Percentiles rank a stretch among this genome's conserved stretches.
These are phyloP conservation scores for Embidobia sp. DNA, from an alignment of 2,888 invertebrate species.

Conservation along the genomic window DNA sequence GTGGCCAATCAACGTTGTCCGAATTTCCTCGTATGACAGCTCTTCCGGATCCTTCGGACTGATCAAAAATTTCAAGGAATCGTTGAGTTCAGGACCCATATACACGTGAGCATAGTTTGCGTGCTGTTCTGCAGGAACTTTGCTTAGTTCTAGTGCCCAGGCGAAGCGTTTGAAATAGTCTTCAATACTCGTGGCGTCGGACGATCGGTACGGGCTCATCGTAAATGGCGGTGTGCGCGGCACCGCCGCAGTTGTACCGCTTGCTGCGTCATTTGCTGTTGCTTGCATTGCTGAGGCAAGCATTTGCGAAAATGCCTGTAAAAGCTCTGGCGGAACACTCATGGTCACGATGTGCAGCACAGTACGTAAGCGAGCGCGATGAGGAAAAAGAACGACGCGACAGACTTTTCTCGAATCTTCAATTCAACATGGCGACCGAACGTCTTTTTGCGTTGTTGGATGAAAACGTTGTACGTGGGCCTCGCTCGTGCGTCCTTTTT, in stretches of 20 bases:
- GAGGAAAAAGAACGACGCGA: no score
- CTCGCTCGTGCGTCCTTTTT: no score
- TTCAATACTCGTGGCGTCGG: constrained; percentile 17
- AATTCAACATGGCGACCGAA: neutral
- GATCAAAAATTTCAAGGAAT: constrained; percentile 35
- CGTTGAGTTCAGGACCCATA: constrained; percentile 33
- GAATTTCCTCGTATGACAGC: neutral
- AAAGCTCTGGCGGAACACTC: no score
- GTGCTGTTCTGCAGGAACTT: constrained; percentile 15
- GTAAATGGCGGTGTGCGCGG: constrained; percentile 33
- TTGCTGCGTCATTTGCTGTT: neutral
- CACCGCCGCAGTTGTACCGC: constrained; percentile 1
- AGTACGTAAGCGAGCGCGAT: no score
- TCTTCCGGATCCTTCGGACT: neutral
- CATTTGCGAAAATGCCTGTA: constrained; percentile 1
- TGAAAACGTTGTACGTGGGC: neutral
- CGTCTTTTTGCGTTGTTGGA: neutral
- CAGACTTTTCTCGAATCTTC: no score
- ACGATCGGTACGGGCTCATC: neutral
- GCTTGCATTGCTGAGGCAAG: neutral
- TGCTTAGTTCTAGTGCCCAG: constrained; percentile 32
- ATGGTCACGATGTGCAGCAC: no score
- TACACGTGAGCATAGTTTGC: constrained; percentile 35
- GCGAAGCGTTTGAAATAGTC: constrained; percentile 51
- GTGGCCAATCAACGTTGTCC: neutral